These are phyloP conservation scores for Allophyes oxyacanthae DNA, from an alignment of 2,888 invertebrate species.

Conservation along the genomic window DNA sequence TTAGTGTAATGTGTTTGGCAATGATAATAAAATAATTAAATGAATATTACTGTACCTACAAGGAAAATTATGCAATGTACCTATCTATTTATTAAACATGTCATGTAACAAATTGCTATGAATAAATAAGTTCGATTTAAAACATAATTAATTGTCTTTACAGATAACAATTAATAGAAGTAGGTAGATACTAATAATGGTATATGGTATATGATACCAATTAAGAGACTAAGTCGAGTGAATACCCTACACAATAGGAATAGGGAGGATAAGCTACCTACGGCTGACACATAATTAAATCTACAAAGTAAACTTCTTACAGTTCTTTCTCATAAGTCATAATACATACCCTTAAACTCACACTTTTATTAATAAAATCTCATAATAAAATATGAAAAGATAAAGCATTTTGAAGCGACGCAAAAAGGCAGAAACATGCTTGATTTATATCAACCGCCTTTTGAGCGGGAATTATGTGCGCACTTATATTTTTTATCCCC, in stretches of 20 bases:
- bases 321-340: slow-evolving; percentile 62
- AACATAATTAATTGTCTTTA: too few relatives aligned
- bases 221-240: too few relatives aligned
- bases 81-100: too few relatives aligned
- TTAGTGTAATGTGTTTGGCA: too few relatives aligned
- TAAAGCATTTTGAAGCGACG: slow-evolving; percentile 69
- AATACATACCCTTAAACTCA: slow-evolving; percentile 62
- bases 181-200: too few relatives aligned
- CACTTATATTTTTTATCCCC: slow-evolving; percentile 78
- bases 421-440: slow-evolving; percentile 75
- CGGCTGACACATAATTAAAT: slow-evolving; percentile 21
- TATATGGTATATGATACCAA: too few relatives aligned
- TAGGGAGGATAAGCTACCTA: slow-evolving; percentile 8
- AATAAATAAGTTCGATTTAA: too few relatives aligned
- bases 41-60: too few relatives aligned
- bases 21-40: too few relatives aligned
- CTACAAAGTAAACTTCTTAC: slow-evolving; percentile 72
- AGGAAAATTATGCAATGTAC: too few relatives aligned
- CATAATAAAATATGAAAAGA: slow-evolving; percentile 75
- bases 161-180: too few relatives aligned
- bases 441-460: slow-evolving; percentile 85
- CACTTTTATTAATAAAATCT: slow-evolving; percentile 76
- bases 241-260: not conserved
- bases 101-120: too few relatives aligned
- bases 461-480: slow-evolving; percentile 75